These are phyloP conservation scores for Dorcus hopei DNA, from an alignment of 2,888 invertebrate genomes.

Conservation along the genomic window DNA sequence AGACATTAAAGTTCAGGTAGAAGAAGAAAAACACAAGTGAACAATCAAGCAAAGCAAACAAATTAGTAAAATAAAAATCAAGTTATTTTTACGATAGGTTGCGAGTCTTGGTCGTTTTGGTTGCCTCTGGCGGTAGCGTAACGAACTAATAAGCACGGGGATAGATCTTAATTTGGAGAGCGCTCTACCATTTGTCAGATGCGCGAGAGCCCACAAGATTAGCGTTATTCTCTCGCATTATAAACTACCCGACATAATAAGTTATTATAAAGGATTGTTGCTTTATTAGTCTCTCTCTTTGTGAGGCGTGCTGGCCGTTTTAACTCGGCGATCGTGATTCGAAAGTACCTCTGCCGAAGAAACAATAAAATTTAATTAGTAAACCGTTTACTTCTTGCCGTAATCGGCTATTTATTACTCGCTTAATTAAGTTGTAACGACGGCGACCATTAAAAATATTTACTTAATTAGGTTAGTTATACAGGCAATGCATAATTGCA, in stretches of 20 bases:
- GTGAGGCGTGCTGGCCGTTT: background rate
- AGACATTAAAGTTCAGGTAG: too few species aligned
- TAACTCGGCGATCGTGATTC: background rate
- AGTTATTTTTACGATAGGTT: constrained; percentile 8
- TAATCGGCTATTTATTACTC: too few species aligned
- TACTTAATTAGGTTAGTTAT: too few species aligned
- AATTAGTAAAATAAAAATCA: background rate
- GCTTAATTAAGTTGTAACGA: too few species aligned
- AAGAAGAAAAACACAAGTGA: too few species aligned
- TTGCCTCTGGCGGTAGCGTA: constrained; percentile 21
- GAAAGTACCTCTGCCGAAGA: constrained; percentile 13
- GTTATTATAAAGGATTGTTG: constrained; percentile 1
- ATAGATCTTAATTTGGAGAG: constrained; percentile 29
- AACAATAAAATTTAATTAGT: constrained; percentile 20
- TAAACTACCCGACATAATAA: constrained; percentile 2
- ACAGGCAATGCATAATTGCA: too few species aligned
- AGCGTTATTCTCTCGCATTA: constrained; percentile 3
- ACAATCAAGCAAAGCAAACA: background rate
- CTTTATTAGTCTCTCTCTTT: background rate
- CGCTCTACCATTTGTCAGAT: constrained; percentile 25
- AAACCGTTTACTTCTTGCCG: constrained; percentile 9
- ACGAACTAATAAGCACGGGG: constrained; percentile 28
- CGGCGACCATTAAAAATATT: too few species aligned
- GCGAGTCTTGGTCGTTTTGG: constrained; percentile 10
- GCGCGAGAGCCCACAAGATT: constrained; percentile 1